Evolutionary conservation across 2,797 vertebrate genomes (phyloP).

Genomic region (Peromyscus aztecus): DNA sequence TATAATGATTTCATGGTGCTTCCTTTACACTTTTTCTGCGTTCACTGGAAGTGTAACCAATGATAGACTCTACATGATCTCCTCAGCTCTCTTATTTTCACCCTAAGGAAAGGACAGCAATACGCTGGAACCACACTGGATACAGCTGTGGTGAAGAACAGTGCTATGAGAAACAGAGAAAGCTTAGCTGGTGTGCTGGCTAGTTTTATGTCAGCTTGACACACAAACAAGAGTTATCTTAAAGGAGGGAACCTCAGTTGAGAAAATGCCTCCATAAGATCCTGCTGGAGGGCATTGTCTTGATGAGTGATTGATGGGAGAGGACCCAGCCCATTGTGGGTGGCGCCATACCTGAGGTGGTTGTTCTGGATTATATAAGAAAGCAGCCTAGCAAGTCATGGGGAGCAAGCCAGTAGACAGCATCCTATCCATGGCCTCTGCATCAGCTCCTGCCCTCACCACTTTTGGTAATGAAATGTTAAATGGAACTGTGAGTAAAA

Average conservation of each 20-base stretch:
- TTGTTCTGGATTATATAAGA: not conserved
- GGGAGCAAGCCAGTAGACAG: not conserved
- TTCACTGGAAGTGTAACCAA: not conserved
- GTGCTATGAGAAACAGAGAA: not conserved
- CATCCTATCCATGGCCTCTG: not conserved
- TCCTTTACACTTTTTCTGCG: not conserved
- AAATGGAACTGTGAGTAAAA: not conserved
- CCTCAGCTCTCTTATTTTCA: not conserved
- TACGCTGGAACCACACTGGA: not conserved
- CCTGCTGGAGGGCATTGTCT: not conserved
- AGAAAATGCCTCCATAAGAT: not conserved
- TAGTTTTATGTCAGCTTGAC: no score
- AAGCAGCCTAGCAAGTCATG: not conserved
- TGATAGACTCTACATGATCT: not conserved
- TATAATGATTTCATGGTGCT: not conserved
- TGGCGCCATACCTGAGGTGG: not conserved
- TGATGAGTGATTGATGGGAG: not conserved
- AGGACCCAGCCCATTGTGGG: not conserved
- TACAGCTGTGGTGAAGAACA: not conserved
- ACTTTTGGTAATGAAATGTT: not conserved
- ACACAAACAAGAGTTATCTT: not conserved
- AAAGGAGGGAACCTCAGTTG: not conserved
- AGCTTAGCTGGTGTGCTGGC: not conserved
- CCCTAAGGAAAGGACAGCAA: not conserved
- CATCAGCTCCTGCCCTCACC: not conserved